phyloP scores from a whole-genome alignment of 2,888 invertebrate species.

The Paralinhomoeus sp. region DNA sequence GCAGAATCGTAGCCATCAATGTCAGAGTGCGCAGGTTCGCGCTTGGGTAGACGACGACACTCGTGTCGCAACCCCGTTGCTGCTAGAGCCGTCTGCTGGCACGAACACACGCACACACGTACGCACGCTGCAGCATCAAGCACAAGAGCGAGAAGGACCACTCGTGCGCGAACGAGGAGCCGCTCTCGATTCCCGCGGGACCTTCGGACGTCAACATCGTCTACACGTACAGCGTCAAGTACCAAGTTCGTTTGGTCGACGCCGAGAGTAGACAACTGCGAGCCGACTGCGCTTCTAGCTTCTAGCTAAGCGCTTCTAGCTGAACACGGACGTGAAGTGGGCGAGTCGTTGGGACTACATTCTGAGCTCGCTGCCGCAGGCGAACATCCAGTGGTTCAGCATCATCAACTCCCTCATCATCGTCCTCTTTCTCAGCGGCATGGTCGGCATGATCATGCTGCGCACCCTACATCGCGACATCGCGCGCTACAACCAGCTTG shows the following conservation, averaged over 20 bases:
- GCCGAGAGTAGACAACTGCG: too few relatives aligned
- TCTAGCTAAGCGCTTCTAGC: slow-evolving; percentile 7
- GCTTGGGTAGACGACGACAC: too few relatives aligned
- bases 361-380: slow-evolving; percentile 86
- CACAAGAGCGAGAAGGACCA: slow-evolving; percentile 23
- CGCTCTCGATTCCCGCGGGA: slow-evolving; percentile 47
- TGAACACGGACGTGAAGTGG: slow-evolving; percentile 49
- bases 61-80: too few relatives aligned
- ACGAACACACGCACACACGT: too few relatives aligned
- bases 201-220: too few relatives aligned
- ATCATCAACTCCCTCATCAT: slow-evolving; percentile 92
- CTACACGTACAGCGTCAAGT: too few relatives aligned
- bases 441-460: slow-evolving; percentile 92
- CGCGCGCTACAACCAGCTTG: slow-evolving; percentile 76
- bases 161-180: slow-evolving; percentile 32
- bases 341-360: slow-evolving; percentile 98
- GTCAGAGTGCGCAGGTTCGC: slow-evolving; percentile 31
- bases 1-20: slow-evolving; percentile 48
- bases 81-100: too few relatives aligned
- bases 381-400: slow-evolving; percentile 96
- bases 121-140: slow-evolving; percentile 32
- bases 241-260: too few relatives aligned
- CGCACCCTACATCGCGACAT: slow-evolving; percentile 93
- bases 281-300: too few relatives aligned
- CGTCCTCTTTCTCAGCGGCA: slow-evolving; percentile 65